Evolutionary conservation across 2,113 vertebrate genomes (phyloP).

Genomic region (Rhinolophus sinicus): DNA sequence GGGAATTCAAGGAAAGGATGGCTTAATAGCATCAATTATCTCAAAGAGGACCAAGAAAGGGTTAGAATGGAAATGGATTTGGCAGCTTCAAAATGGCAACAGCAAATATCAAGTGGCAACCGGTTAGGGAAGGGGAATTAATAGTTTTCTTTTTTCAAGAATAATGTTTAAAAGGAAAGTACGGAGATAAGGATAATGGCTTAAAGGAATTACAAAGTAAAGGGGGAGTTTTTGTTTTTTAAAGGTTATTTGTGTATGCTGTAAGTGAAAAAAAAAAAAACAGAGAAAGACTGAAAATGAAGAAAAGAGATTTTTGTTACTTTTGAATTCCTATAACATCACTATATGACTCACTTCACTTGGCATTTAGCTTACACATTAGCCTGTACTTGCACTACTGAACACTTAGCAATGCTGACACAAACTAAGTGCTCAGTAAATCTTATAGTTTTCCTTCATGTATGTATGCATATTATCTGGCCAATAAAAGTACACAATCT

Average conservation of each 20-base stretch:
- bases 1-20: neutral
- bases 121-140: constrained; percentile 16
- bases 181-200: neutral
- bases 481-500: constrained; percentile 12
- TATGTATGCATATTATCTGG: neutral
- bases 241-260: constrained; percentile 29
- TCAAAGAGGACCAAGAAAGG: neutral
- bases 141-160: neutral
- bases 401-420: constrained; percentile 37
- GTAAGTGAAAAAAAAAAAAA: constrained; percentile 39
- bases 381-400: neutral
- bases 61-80: constrained; percentile 13
- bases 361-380: constrained; percentile 44
- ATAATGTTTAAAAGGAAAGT: constrained; percentile 37
- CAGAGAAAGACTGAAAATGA: constrained; percentile 20
- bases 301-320: neutral
- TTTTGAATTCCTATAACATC: constrained; percentile 56
- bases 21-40: neutral
- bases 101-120: neutral
- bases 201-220: constrained; percentile 37
- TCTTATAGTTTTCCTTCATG: neutral
- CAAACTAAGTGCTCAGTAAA: constrained; percentile 44
- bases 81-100: neutral
- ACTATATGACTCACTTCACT: neutral
- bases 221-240: neutral